Percentiles rank a stretch among this genome's conserved stretches.
These are phyloP conservation scores for Alectoris magna DNA, from an alignment of 2,797 vertebrate genomes.

Conservation along the genomic window DNA sequence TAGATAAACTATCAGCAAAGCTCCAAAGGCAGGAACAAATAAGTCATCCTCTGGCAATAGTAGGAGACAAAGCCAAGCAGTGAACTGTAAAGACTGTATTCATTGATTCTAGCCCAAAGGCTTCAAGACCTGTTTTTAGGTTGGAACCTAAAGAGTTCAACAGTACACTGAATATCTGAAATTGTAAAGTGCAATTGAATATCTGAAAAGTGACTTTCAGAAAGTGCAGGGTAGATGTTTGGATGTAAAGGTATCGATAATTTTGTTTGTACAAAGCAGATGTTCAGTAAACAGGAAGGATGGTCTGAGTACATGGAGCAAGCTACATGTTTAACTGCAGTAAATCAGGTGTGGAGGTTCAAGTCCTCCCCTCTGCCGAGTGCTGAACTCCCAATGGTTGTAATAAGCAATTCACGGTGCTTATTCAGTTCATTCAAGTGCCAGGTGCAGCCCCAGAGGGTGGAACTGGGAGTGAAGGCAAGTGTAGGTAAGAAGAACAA, in stretches of 20 bases:
- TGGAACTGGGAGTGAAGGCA: not conserved
- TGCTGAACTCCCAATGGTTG: fast-evolving
- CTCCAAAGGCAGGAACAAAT: not conserved
- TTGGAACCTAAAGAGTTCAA: not conserved
- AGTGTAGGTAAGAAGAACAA: not conserved
- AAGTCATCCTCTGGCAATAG: not conserved
- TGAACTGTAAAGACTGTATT: not conserved
- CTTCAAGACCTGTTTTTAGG: not conserved
- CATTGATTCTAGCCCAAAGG: not conserved
- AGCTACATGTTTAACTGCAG: fast-evolving
- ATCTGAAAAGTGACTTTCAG: not conserved
- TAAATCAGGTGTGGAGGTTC: not conserved
- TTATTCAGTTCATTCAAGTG: not conserved
- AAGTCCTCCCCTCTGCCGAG: not conserved
- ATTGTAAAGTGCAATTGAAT: not conserved
- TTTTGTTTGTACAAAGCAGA: not conserved
- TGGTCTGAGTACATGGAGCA: not conserved
- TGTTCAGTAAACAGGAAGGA: not conserved
- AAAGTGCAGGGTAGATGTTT: not conserved
- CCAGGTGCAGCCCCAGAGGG: not conserved
- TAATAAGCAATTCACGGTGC: not conserved
- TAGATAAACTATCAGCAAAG: not conserved
- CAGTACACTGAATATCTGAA: not conserved
- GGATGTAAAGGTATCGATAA: not conserved
- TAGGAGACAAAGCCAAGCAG: not conserved